Percentiles rank a stretch among this genome's conserved stretches.
These are phyloP conservation scores for Monoplex corrugatus DNA, from an alignment of 2,888 invertebrate species.

Conservation along the genomic window DNA sequence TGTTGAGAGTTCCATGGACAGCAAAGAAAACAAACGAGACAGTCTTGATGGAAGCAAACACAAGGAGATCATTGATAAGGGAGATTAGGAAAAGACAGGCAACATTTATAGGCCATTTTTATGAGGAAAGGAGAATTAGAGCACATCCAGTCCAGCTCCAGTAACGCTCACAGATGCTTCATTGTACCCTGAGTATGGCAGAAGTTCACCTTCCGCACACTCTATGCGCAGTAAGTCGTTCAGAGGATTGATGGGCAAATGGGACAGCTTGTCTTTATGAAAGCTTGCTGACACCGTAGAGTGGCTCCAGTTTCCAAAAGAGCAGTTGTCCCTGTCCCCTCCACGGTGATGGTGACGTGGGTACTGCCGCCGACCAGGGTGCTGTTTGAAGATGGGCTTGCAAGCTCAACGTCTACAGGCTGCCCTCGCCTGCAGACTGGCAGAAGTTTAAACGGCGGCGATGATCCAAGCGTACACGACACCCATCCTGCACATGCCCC, in stretches of 20 bases:
- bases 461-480: too few species aligned
- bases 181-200: constrained; percentile 30
- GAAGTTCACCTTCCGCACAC: constrained; percentile 28
- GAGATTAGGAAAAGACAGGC: constrained; percentile 16
- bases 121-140: too few species aligned
- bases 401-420: not conserved
- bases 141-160: not conserved
- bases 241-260: constrained; percentile 30
- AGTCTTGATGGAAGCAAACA: too few species aligned
- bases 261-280: not conserved
- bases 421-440: not conserved
- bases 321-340: constrained; percentile 16
- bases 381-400: not conserved
- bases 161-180: not conserved
- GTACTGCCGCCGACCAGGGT: constrained; percentile 25
- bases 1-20: too few species aligned
- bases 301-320: constrained; percentile 34
- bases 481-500: too few species aligned
- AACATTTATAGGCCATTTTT: too few species aligned
- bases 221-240: not conserved
- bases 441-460: not conserved
- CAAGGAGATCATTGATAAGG: too few species aligned
- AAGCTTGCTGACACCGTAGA: constrained; percentile 5
- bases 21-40: too few species aligned
- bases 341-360: not conserved